Evolutionary conservation across 2,888 invertebrate species (phyloP).

Genomic region (Hedya salicella): DNA sequence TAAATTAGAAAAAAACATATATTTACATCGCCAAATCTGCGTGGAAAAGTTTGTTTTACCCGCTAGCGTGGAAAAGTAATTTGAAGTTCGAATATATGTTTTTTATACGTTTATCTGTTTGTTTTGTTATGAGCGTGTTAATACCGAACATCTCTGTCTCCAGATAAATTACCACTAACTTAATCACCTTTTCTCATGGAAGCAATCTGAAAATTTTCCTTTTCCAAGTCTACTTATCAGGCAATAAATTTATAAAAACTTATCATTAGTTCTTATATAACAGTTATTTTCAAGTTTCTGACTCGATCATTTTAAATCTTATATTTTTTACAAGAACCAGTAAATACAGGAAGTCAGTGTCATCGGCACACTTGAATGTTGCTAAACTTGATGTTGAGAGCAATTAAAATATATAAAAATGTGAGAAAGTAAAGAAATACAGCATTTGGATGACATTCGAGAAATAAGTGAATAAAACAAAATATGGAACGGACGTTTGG

Average conservation of each 20-base stretch:
- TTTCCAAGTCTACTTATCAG: conserved; percentile 27
- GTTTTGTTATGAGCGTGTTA: background rate
- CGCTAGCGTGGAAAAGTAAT: no score
- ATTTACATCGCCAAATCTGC: no score
- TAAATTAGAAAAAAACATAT: no score
- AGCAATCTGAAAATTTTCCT: conserved; percentile 19
- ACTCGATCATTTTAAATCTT: conserved; percentile 29
- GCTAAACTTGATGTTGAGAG: conserved; percentile 46
- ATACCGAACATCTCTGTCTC: background rate
- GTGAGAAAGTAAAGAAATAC: conserved; percentile 47
- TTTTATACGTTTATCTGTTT: no score
- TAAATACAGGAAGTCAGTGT: conserved; percentile 48
- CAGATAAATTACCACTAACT: conserved; percentile 28
- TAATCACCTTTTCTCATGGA: conserved; percentile 30
- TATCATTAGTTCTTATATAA: conserved; percentile 24
- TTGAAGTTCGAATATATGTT: no score
- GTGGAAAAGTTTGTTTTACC: no score
- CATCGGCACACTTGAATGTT: conserved; percentile 38
- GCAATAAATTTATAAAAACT: conserved; percentile 30
- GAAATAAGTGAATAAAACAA: conserved; percentile 15
- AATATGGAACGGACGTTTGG: conserved; percentile 14
- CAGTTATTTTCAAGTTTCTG: conserved; percentile 22
- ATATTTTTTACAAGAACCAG: conserved; percentile 41
- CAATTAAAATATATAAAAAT: conserved; percentile 45
- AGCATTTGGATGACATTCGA: conserved; percentile 31